Evolutionary conservation across 2,113 vertebrate species (phyloP), one percentile per base, ranked within the genome.

Genomic region (Percina caprodes): DNA sequence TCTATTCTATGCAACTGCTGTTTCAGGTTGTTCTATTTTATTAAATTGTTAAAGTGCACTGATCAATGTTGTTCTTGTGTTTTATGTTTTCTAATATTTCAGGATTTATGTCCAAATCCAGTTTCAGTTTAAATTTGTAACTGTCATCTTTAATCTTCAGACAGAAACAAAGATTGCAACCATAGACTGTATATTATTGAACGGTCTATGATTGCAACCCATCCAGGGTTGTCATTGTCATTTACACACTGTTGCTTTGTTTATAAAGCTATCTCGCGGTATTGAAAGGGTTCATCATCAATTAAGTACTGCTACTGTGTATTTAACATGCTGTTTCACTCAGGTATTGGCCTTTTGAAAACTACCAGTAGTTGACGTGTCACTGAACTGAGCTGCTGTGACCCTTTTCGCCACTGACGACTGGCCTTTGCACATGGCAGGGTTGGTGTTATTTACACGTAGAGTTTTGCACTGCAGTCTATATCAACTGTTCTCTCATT

Each of bases 1-100:
- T 84, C 60, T 62, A 15, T 68, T 86, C 84, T 93, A 89, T 92
- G 90, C 90, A 91, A 86, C 77, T 74, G 78, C 78, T 82, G 69
- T 42, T 85, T 77, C 18, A 69, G 6, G 1, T 69, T 54, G 7
- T 87, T 89, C 72, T 76, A 65, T 83, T 82, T 78, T 49, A 92
- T 88, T 92, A 85, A 90, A 91, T n/a, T 83, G 46, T 77, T 68
- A 0, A 73, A 61, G 1, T 65, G 60, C 80, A 84, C 60, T 84
- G 48, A 74, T 35, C 1, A 6, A 14, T 33, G 18, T 71, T 23
- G 6, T 74, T 19, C 10, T 66, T 70, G 26, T 30, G 55, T 67
- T 15, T 10, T 10, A 21, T 61, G 1, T 35, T 60, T 24, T 3
- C 6, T 5, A 6, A 48, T n/a, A 51, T 12, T 68, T 63, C 14